A percentile compares a stretch with the other conserved stretches of the same genome.
Evolutionary conservation across 2,888 invertebrate genomes (phyloP).

Genomic region (Mycalesis mineus): DNA sequence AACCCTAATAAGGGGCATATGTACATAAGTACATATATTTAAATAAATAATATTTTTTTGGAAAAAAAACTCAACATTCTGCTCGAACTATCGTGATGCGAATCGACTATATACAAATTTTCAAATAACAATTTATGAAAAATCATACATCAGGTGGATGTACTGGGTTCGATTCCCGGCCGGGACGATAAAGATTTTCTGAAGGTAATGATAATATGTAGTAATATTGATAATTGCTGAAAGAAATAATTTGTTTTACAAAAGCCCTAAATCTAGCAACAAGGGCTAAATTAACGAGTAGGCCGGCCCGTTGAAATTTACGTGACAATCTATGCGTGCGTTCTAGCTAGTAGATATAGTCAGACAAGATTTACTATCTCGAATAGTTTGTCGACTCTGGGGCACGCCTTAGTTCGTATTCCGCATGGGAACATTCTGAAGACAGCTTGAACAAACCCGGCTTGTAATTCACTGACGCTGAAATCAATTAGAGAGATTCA

Average conservation of each 20-base stretch:
- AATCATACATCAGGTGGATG: no score
- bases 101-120: no score
- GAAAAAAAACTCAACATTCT: no score
- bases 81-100: no score
- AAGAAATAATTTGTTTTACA: constrained; percentile 37
- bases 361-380: constrained; percentile 60
- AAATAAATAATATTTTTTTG: no score
- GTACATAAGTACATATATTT: no score
- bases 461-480: constrained; percentile 38
- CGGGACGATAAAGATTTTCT: no score
- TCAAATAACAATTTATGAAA: no score
- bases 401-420: constrained; percentile 30
- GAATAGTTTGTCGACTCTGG: constrained; percentile 65
- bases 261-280: constrained; percentile 70
- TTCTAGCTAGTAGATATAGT: constrained; percentile 48
- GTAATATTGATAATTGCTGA: no score
- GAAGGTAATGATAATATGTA: no score
- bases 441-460: constrained; percentile 54
- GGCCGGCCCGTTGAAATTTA: constrained; percentile 61
- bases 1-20: no score
- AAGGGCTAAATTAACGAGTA: constrained; percentile 69
- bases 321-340: constrained; percentile 67
- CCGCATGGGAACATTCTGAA: constrained; percentile 57
- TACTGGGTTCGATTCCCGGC: no score
- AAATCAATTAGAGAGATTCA: constrained; percentile 37